phyloP scores from a whole-genome alignment of 92 coral and sea anemone genomes.

The Nematostella vectensis region DNA sequence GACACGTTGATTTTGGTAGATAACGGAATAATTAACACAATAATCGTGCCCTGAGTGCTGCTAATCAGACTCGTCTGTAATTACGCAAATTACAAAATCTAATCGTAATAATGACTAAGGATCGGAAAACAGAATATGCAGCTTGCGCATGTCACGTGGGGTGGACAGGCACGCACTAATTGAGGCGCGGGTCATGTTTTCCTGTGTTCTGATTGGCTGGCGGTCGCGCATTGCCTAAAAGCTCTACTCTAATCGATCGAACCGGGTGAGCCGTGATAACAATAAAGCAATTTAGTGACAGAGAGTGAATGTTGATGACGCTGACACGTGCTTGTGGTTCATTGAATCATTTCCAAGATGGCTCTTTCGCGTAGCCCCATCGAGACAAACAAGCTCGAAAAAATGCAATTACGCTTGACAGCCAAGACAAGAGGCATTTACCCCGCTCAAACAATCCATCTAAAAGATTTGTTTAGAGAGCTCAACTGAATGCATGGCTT shows the following conservation, averaged over 20 bases:
- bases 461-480: slow-evolving; percentile 31
- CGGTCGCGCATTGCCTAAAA: slow-evolving; percentile 8
- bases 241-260: slow-evolving; percentile 38
- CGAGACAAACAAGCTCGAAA: slow-evolving; percentile 50
- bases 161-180: slow-evolving; percentile 43
- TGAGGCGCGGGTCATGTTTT: slow-evolving; percentile 40
- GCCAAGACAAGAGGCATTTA: slow-evolving; percentile 45
- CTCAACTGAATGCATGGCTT: slow-evolving; percentile 41
- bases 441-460: slow-evolving; percentile 30
- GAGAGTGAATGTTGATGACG: slow-evolving; percentile 71
- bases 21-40: slow-evolving; percentile 96
- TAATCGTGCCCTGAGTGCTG: slow-evolving; percentile 95
- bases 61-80: slow-evolving; percentile 90
- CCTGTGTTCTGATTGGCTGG: slow-evolving; percentile 47
- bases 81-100: slow-evolving; percentile 93
- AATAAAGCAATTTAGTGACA: slow-evolving; percentile 77
- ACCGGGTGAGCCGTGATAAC: slow-evolving; percentile 68
- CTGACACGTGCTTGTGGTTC: slow-evolving; percentile 74
- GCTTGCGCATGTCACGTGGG: no score
- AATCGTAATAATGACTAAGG: slow-evolving; percentile 90
- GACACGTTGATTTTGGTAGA: slow-evolving; percentile 92
- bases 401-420: slow-evolving; percentile 53
- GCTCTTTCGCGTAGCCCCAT: slow-evolving; percentile 46
- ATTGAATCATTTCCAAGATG: slow-evolving; percentile 61
- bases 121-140: no score